Evolutionary conservation across 2,113 vertebrate species (phyloP), one percentile per base, ranked within the genome.

Genomic region (Panthera tigris): DNA sequence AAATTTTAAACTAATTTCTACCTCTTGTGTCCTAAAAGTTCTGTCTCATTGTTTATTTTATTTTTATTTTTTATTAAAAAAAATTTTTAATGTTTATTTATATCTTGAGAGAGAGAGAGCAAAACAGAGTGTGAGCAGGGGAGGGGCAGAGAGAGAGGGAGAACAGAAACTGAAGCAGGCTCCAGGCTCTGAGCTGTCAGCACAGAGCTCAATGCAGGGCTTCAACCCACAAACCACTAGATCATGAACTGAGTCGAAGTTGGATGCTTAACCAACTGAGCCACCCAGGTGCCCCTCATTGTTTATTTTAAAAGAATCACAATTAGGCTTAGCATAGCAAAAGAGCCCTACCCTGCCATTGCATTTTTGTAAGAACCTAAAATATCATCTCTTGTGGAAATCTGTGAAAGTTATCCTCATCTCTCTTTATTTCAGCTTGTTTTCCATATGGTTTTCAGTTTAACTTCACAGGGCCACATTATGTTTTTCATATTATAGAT

Each of bases 401-500:
- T 92, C 52, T 86, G 83, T 83, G 89, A 92, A 86, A 25, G 31
- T 74, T 68, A 63, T 39, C 41, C 81, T 79, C 68, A 11, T 71
- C 55, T 71, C 29, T n/a, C 2, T 68, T 83, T 80, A 48, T 81
- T 65, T 89, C 69, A 80, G 39, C 25, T 90, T 68, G 61, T 92
- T 94, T 93, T 79, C 68, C 80, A 6, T 65, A 18, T 82, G 45
- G 19, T 96, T 96, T 90, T 96, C 27, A 19, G 63, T 91, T 84
- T 25, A 61, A 63, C 86, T 66, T 88, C 63, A 69, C n/a, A 74
- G 23, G 63, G 7, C 39, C 50, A n/a, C 18, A 13, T 93, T 82
- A 63, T 29, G 8, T 21, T 94, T 95, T 61, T 94, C 48, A 52
- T 85, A 48, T 41, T 83, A 80, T 41, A 76, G 76, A 85, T 76